Evolutionary conservation across 2,797 vertebrate genomes (phyloP).

Genomic region (Labeo calbasu): DNA sequence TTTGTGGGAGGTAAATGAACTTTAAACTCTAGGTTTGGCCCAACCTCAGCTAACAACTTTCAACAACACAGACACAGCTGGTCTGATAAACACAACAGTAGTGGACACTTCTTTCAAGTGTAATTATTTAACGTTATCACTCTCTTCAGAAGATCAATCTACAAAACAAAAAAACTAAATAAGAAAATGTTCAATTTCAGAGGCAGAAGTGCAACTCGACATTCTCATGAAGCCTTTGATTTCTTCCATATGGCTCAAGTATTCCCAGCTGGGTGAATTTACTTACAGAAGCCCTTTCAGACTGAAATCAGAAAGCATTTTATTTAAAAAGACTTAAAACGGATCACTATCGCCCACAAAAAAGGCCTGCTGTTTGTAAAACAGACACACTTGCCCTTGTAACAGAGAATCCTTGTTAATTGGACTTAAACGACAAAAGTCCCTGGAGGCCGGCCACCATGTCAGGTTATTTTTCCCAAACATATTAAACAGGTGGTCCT

Average conservation of each 20-base stretch:
- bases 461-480: constrained; percentile 16
- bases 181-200: constrained; percentile 5
- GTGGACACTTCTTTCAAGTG: background rate
- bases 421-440: background rate
- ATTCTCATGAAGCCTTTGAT: constrained; percentile 34
- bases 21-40: background rate
- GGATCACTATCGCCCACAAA: background rate
- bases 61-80: background rate
- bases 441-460: background rate
- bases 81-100: constrained; percentile 13
- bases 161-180: background rate
- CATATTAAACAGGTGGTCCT: constrained; percentile 43
- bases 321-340: constrained; percentile 30
- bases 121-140: background rate
- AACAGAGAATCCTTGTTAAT: constrained; percentile 2
- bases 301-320: constrained; percentile 31
- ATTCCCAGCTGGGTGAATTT: constrained; percentile 37
- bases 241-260: constrained; percentile 53
- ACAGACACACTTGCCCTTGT: constrained; percentile 12
- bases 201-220: background rate
- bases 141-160: background rate
- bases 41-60: background rate
- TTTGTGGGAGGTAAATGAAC: constrained; percentile 21
- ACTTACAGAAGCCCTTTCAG: constrained; percentile 34
- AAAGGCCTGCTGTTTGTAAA: background rate